A percentile compares a stretch with the other conserved stretches of the same genome.
These are phyloP conservation scores for Patiria miniata DNA, from an alignment of 35 echinoderm and acorn worm genomes.

Conservation along the genomic window DNA sequence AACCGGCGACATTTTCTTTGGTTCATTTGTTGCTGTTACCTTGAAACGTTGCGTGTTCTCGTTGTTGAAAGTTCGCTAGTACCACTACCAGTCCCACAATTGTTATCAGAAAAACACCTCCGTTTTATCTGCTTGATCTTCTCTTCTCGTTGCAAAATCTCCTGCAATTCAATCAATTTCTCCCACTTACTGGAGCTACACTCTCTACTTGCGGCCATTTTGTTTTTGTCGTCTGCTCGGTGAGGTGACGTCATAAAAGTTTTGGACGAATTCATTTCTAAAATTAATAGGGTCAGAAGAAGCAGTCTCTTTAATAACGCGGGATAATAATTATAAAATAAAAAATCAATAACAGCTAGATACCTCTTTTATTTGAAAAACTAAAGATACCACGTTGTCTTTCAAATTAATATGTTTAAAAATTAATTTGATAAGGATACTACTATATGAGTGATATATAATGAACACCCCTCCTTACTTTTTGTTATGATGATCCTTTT, in stretches of 20 bases:
- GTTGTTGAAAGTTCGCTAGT: background rate
- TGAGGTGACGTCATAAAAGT: conserved; percentile 9
- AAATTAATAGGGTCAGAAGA: background rate
- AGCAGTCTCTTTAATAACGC: too few relatives aligned
- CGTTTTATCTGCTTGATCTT: background rate
- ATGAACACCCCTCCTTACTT: too few relatives aligned
- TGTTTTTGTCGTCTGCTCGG: conserved; percentile 5
- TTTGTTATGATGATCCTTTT: too few relatives aligned
- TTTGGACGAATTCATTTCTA: conserved; percentile 6
- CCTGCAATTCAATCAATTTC: background rate
- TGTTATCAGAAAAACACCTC: background rate
- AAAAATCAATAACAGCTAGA: too few relatives aligned
- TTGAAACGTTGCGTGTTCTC: background rate
- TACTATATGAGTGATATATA: too few relatives aligned
- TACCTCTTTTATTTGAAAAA: too few relatives aligned
- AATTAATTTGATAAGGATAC: too few relatives aligned
- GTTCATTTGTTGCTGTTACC: too few relatives aligned
- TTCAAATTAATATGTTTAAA: too few relatives aligned
- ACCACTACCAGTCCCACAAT: background rate
- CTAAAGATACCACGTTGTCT: too few relatives aligned
- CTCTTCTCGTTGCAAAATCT: conserved; percentile 23
- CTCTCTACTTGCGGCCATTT: background rate
- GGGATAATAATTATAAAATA: too few relatives aligned
- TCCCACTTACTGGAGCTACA: background rate
- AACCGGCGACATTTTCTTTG: too few relatives aligned